Conservation (phyloP, 1,140 invertebrate genomes). For the Bombus confusus region DNA sequence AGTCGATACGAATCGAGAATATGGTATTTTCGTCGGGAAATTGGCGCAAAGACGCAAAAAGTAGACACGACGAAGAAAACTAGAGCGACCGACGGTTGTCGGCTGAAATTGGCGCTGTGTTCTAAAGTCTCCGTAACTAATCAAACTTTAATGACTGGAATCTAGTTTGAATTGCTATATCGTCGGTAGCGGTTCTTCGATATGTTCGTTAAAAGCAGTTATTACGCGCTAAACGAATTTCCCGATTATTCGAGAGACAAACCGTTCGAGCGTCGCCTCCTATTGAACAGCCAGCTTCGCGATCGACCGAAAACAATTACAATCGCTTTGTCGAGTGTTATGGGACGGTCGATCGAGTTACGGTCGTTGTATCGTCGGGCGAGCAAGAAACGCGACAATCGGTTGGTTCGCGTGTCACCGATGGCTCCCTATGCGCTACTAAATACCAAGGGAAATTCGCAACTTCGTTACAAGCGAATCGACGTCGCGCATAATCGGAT, state of each 20-base stretch:
- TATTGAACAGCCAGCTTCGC: background rate
- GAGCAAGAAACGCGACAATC: slow-evolving; percentile 46
- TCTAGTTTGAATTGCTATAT: background rate
- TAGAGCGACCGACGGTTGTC: no score
- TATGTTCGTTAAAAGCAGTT: background rate
- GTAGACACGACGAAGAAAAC: background rate
- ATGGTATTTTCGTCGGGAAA: no score
- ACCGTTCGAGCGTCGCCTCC: background rate
- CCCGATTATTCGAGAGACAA: background rate
- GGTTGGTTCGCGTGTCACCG: background rate
- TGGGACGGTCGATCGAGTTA: slow-evolving; percentile 44
- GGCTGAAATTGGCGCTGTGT: background rate
- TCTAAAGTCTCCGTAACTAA: background rate
- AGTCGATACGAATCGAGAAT: background rate
- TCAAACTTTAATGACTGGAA: background rate
- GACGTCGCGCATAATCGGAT: background rate
- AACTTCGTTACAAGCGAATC: slow-evolving; percentile 37
- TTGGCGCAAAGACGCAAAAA: background rate
- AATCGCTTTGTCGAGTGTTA: slow-evolving; percentile 27
- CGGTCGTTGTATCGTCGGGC: slow-evolving; percentile 42
- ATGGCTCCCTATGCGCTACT: slow-evolving; percentile 6
- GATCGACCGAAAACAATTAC: slow-evolving; percentile 48
- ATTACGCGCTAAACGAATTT: background rate
- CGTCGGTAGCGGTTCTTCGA: background rate
- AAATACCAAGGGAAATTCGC: background rate